Conservation (phyloP, 2,113 vertebrate genomes). For the Corythornis vintsioides region DNA sequence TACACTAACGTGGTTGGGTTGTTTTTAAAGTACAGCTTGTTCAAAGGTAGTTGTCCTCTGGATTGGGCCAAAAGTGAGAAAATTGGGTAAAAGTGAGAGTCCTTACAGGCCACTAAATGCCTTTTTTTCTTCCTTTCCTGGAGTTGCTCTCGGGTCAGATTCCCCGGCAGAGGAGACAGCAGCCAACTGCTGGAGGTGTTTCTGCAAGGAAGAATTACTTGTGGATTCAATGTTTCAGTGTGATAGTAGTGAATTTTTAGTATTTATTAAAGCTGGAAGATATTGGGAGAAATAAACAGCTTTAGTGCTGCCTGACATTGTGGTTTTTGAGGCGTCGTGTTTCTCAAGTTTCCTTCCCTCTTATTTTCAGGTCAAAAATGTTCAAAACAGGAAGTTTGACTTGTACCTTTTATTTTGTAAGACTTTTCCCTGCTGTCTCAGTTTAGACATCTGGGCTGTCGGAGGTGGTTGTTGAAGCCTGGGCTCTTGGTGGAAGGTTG, state of each 20-base stretch:
- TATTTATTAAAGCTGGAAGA: not conserved
- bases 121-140: not conserved
- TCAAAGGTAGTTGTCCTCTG: not conserved
- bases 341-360: conserved; percentile 62
- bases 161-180: not conserved
- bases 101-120: not conserved
- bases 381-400: conserved; percentile 68
- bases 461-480: not conserved
- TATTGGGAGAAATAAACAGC: not conserved
- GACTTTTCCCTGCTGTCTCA: not conserved
- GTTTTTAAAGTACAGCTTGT: not conserved
- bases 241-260: not conserved
- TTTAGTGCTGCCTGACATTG: not conserved
- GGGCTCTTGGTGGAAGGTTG: not conserved
- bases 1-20: rapidly evolving
- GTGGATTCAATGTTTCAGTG: not conserved
- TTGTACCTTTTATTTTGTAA: conserved; percentile 57
- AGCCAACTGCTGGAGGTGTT: not conserved
- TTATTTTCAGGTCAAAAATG: conserved; percentile 52
- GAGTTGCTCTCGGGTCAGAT: not conserved
- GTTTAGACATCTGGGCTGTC: not conserved
- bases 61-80: not conserved
- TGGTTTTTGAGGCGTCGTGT: conserved; percentile 4
- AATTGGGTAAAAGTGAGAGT: not conserved
- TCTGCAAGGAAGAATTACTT: not conserved